Conservation (phyloP, 2,797 vertebrate species). For the Neostethus bicornis region DNA sequence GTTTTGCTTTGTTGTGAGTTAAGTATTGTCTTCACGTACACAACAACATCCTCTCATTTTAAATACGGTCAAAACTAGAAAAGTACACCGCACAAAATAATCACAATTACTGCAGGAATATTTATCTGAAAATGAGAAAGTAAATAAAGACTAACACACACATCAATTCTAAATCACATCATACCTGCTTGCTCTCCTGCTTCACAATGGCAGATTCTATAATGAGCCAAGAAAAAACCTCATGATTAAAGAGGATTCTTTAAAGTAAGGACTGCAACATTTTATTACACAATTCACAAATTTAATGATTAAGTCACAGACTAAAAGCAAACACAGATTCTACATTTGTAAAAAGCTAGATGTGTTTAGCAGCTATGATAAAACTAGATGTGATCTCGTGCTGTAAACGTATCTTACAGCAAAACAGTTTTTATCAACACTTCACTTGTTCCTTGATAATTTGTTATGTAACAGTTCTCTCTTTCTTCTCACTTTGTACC, state of each 20-base stretch:
- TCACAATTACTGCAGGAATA: background rate
- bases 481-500: background rate
- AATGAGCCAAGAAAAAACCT: background rate
- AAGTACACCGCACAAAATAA: background rate
- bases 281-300: too few relatives aligned
- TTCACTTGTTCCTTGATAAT: conserved; percentile 9
- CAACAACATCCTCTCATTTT: background rate
- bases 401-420: background rate
- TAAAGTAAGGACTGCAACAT: too few relatives aligned
- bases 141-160: conserved; percentile 1
- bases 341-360: background rate
- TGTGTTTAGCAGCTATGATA: background rate
- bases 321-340: background rate
- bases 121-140: conserved; percentile 3
- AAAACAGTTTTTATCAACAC: conserved; percentile 29
- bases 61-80: background rate
- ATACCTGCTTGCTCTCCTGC: conserved; percentile 2
- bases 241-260: too few relatives aligned
- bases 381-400: background rate
- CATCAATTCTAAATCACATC: background rate
- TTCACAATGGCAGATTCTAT: conserved; percentile 1
- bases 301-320: background rate
- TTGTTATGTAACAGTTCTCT: conserved; percentile 28
- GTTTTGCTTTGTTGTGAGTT: conserved; percentile 20
- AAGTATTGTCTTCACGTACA: conserved; percentile 30